These are phyloP conservation scores for Eriocheir sinensis DNA, from an alignment of 1,140 invertebrate genomes.

Conservation along the genomic window DNA sequence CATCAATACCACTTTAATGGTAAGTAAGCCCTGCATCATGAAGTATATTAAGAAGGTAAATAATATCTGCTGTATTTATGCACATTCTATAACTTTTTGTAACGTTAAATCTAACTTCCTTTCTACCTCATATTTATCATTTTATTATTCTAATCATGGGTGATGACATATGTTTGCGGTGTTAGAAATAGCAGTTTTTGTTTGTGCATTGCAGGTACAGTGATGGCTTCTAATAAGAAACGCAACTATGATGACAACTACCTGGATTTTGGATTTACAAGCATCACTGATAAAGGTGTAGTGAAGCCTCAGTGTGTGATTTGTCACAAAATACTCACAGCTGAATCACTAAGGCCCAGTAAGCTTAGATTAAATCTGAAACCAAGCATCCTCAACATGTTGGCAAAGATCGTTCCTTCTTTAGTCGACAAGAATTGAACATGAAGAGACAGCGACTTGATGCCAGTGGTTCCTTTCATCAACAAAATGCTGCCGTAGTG, in stretches of 20 bases:
- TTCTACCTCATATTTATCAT: slow-evolving; percentile 40
- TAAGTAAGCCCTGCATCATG: no score
- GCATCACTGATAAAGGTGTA: slow-evolving; percentile 56
- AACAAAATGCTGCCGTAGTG: slow-evolving; percentile 61
- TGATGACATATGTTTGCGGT: slow-evolving; percentile 44
- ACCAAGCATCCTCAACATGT: no score
- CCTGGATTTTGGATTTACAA: slow-evolving; percentile 63
- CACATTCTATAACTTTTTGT: neutral
- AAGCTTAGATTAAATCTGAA: no score
- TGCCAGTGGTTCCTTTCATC: slow-evolving; percentile 64
- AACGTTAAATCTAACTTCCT: slow-evolving; percentile 24
- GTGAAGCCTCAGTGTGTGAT: slow-evolving; percentile 66
- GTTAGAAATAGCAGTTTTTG: no score
- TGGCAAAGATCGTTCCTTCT: no score
- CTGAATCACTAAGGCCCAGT: no score
- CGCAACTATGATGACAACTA: slow-evolving; percentile 59
- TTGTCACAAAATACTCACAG: no score
- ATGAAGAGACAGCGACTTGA: slow-evolving; percentile 43
- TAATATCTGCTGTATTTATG: no score
- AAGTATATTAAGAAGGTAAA: no score
- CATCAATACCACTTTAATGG: slow-evolving; percentile 5
- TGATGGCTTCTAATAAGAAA: slow-evolving; percentile 74
- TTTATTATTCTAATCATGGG: slow-evolving; percentile 63
- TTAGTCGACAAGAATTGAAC: no score
- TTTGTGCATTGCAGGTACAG: slow-evolving; percentile 69